These are phyloP conservation scores for Brassicogethes aeneus DNA, from an alignment of 2,888 invertebrate genomes.

Conservation along the genomic window DNA sequence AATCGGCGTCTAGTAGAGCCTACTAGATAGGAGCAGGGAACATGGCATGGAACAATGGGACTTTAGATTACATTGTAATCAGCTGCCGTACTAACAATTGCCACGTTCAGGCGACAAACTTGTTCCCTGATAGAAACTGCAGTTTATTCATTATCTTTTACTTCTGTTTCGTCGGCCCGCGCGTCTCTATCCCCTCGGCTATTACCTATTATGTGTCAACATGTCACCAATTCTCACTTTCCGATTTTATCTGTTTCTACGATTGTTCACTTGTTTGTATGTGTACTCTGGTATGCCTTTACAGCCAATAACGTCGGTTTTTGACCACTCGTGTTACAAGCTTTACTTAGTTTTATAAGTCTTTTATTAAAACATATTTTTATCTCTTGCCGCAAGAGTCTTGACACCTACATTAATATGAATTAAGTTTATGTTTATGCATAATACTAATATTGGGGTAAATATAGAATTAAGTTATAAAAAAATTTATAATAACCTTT, in stretches of 20 bases:
- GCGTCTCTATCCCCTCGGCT: conserved; percentile 5
- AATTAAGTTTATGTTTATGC: too few relatives aligned
- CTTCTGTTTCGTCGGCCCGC: too few relatives aligned
- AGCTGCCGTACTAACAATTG: conserved; percentile 18
- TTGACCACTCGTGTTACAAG: too few relatives aligned
- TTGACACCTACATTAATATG: too few relatives aligned
- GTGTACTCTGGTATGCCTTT: too few relatives aligned
- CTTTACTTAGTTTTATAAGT: too few relatives aligned
- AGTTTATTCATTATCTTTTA: conserved; percentile 3
- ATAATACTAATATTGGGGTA: too few relatives aligned
- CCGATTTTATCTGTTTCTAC: not conserved
- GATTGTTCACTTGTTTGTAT: not conserved
- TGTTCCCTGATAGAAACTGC: conserved; percentile 16
- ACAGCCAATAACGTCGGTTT: too few relatives aligned
- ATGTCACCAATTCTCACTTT: conserved; percentile 1
- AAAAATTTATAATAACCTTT: too few relatives aligned
- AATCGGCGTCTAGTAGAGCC: conserved; percentile 11
- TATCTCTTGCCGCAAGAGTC: too few relatives aligned
- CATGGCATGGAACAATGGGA: conserved; percentile 29
- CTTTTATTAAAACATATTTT: too few relatives aligned
- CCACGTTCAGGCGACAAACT: conserved; percentile 16
- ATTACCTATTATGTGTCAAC: conserved; percentile 15
- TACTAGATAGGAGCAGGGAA: conserved; percentile 22
- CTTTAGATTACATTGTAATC: conserved; percentile 34
- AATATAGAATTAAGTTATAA: too few relatives aligned